Evolutionary conservation across 2,797 vertebrate species (phyloP), one percentile per base, ranked within the genome.

Genomic region (Buphagus erythrorhynchus): DNA sequence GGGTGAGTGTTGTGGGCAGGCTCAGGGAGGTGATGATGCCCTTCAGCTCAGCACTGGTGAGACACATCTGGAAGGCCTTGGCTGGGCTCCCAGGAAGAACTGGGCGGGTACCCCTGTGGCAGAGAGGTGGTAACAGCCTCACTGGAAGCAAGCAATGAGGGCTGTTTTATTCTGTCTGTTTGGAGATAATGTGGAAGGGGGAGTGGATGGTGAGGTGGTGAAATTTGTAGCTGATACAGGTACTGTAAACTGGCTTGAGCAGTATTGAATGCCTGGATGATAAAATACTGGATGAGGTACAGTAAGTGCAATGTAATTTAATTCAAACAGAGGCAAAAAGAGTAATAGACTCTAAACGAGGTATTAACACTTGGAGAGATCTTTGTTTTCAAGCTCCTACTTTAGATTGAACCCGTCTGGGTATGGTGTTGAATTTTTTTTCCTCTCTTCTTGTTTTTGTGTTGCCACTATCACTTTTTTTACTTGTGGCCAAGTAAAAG

Each of bases 281-380:
- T 81, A 94, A 72, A 65, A 74, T 51, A 78, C 36, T 52, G 42
- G 73, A 38, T 86, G 86, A 93, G 29, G 33, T 81, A n/a, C 22
- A 16, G 46, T 90, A 93, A 89, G 71, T 94, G 77, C 88, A 55
- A 40, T 35, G 77, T 90, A 90, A 92, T 86, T 80, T 38, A 87
- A 69, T 95, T 97, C 20, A 75, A 52, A 31, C 42, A 55, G 65
- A 69, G 18, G 58, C 18, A 59, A 65, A 80, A 78, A 1, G 42
- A 68, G 57, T 72, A 87, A 57, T 28, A 63, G 82, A 48, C 24
- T 90, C 17, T 58, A 91, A 94, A 43, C 38, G 49, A 52, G 42
- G 2, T 63, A 61, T 95, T 89, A 93, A 77, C n/a, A 45, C 82
- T 57, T 57, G 21, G 36, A 21, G 22, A 59, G 15, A 69, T 87